Base-by-base conservation (phyloP, 2,888 invertebrate species). In the Ormia ochracea region DNA sequence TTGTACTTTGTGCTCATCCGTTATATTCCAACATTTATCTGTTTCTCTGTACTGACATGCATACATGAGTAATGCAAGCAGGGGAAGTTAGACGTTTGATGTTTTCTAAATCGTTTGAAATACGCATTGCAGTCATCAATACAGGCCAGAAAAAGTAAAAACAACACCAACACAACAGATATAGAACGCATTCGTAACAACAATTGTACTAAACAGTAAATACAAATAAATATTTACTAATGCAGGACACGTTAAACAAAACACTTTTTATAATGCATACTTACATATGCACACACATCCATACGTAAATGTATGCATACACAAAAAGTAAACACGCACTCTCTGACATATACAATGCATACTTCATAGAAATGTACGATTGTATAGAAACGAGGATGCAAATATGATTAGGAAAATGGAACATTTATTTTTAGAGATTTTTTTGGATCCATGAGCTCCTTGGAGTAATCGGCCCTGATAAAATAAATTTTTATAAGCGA, bases 81-180 rank as follows among this genome's bases (percentile, higher is more conserved):
- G 23, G 19, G 23, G 41, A 50, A 61, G 50, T 63, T 48, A 17
- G 48, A 50, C 48, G 69, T 70, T 26, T 70, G 52, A 74, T 75
- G 74, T 76, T 73, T 80, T 61, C 80, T 76, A 80, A 80, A 76
- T 76, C 72, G 56, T 76, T 76, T 76, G 36, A 80, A 80, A 80
- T 80, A 72, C 76, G 80, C 80, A 80, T 68, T 76, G 80, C 80
- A 80, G 80, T 70, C 43, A 69, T 61, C n/a, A n/a, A n/a, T n/a
- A n/a, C n/a, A n/a, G n/a, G n/a, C n/a, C n/a, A n/a, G n/a, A n/a
- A 58, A 23, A 17, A 65, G 21, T 31, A 23, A 56, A 45, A 59
- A 23, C 43, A 54, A 48, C 28, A 50, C 38, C 54, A 56, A 48
- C 59, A 73, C 17, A 19, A 38, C 4, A 9, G 14, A 23, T 59